Evolutionary conservation across 1,140 invertebrate species (phyloP), one percentile per base, ranked within the genome.

Genomic region (Scaptomyza montana): DNA sequence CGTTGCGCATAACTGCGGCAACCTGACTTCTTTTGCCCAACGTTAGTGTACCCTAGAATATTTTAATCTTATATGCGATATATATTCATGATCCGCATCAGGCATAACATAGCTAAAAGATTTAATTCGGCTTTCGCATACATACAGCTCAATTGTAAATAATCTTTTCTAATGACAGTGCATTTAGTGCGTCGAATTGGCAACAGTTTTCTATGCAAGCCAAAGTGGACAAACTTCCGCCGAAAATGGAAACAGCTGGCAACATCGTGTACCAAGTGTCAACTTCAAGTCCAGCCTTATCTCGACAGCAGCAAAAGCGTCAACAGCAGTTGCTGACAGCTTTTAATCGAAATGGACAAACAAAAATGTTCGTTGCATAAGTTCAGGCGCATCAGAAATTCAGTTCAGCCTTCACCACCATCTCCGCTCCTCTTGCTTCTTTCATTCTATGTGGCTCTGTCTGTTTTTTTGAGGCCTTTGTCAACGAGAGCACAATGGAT

Each of bases 141-240:
- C 16, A 16, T 16, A 16, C 16, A 16, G 16, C 16, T 16, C 16
- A 16, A 16, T 16, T 16, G 16, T 16, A 16, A 16, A 16, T 16
- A 16, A 16, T 16, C 16, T 16, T 0, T 16, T 16, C 16, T 16
- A 16, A 0, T 16, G 16, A 16, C 16, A 16, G 1, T 16, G 16
- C 16, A 16, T 16, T 16, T 16, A 16, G 16, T 25, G 21, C 21
- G 2, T 25, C 21, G 21, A 25, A 25, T 25, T 25, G 21, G 21
- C 21, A 25, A 25, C 21, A 25, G 8, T 12, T 9, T 7, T 41
- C 36, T 41, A 77, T 81, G 67, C 61, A 61, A 53, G 67, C 59
- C 80, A 72, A 73, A 77, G 59, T 81, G 78, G 74, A 65, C 76
- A 74, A 79, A 76, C 80, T 82, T 82, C 77, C 80, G 77, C 71